Evolutionary conservation across 2,113 vertebrate species (phyloP).

Genomic region (Grammomys dolichurus): DNA sequence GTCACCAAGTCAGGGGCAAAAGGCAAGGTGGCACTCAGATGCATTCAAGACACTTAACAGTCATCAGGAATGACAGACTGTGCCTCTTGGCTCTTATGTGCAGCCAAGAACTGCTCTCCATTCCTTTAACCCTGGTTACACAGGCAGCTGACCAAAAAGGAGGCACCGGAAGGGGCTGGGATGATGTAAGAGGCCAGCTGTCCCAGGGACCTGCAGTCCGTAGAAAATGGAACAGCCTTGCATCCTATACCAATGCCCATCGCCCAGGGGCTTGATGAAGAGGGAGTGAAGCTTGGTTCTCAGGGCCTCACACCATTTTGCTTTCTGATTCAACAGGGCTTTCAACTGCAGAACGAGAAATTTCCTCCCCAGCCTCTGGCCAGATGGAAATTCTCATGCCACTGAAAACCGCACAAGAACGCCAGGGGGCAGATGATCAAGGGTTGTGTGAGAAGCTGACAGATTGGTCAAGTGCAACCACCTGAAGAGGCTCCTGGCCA

Average conservation of each 20-base stretch:
- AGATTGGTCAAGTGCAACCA: neutral
- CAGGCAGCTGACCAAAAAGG: neutral
- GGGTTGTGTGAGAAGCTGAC: neutral
- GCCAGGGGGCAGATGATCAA: conserved; percentile 46
- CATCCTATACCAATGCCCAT: neutral
- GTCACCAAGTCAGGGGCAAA: neutral
- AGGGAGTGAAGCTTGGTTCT: neutral
- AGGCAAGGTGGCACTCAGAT: neutral
- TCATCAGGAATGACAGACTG: neutral
- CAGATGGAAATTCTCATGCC: neutral
- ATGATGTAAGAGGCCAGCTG: neutral
- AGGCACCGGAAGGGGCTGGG: neutral
- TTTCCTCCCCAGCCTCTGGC: neutral
- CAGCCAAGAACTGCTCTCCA: neutral
- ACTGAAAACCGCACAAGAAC: neutral
- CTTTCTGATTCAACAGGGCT: neutral
- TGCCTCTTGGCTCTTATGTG: neutral
- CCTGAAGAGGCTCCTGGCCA: neutral
- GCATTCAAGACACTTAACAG: neutral
- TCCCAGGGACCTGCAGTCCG: neutral
- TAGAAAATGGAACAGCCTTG: neutral
- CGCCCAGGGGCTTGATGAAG: neutral
- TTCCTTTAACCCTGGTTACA: neutral
- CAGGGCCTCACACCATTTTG: neutral
- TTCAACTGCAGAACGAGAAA: neutral